Conservation (phyloP, 2,113 vertebrate species). For the Corvus moneduloides region DNA sequence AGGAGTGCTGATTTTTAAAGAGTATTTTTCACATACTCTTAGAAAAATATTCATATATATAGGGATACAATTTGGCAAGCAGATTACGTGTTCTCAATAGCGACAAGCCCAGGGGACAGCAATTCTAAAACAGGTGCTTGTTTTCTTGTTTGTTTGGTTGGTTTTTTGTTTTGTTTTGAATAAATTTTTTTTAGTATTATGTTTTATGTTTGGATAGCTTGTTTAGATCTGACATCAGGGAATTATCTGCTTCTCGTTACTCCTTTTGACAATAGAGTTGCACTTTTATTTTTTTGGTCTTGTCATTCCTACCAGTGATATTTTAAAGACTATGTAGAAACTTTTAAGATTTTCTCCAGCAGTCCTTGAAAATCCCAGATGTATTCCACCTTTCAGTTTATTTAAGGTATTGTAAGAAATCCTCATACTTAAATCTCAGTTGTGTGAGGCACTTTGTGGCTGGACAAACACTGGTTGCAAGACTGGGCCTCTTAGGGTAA, state of each 20-base stretch:
- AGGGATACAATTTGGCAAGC: not conserved
- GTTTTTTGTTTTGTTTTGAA: no score
- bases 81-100: not conserved
- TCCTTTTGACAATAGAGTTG: not conserved
- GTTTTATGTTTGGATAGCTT: not conserved
- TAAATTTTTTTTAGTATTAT: not conserved
- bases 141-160: no score
- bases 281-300: not conserved
- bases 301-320: not conserved
- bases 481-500: not conserved
- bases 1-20: not conserved
- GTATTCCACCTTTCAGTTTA: not conserved
- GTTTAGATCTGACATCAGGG: not conserved
- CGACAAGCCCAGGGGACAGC: fast-evolving
- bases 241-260: not conserved
- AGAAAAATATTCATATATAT: not conserved
- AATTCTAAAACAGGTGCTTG: not conserved
- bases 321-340: not conserved
- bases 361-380: not conserved
- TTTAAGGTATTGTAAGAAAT: not conserved
- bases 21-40: not conserved
- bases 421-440: not conserved
- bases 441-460: not conserved
- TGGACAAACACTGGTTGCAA: not conserved
- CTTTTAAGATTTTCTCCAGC: not conserved